Conservation (phyloP, 1,140 invertebrate species). For the Wiebesia pumilae region DNA sequence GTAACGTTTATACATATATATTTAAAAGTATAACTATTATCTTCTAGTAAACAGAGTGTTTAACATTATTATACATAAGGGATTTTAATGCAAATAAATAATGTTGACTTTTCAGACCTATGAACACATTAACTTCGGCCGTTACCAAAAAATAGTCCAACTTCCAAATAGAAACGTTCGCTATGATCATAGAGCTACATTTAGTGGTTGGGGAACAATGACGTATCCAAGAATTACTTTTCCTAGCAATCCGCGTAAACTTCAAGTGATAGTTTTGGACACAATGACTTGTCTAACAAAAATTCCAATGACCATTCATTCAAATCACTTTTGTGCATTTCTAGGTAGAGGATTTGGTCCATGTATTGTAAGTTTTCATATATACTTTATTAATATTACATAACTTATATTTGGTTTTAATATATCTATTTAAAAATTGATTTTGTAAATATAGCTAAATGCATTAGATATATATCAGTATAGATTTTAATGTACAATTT, state of each 20-base stretch:
- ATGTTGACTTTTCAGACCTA: background rate
- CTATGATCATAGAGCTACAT: background rate
- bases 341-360: background rate
- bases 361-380: slow-evolving; percentile 19
- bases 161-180: background rate
- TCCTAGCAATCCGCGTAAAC: background rate
- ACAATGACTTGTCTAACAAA: background rate
- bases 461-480: too few relatives aligned
- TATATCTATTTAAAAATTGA: too few relatives aligned
- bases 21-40: too few relatives aligned
- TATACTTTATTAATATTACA: too few relatives aligned
- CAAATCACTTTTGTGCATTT: slow-evolving; percentile 2
- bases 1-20: too few relatives aligned
- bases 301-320: background rate
- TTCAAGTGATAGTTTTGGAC: background rate
- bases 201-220: background rate
- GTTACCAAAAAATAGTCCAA: background rate
- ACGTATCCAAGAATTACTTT: background rate
- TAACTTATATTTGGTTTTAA: too few relatives aligned
- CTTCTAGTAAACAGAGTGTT: too few relatives aligned
- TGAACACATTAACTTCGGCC: background rate
- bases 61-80: too few relatives aligned
- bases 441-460: too few relatives aligned
- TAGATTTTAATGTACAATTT: too few relatives aligned
- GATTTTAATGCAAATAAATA: too few relatives aligned